These are phyloP conservation scores for Monochamus alternatus DNA, from an alignment of 2,888 invertebrate species.

Conservation along the genomic window DNA sequence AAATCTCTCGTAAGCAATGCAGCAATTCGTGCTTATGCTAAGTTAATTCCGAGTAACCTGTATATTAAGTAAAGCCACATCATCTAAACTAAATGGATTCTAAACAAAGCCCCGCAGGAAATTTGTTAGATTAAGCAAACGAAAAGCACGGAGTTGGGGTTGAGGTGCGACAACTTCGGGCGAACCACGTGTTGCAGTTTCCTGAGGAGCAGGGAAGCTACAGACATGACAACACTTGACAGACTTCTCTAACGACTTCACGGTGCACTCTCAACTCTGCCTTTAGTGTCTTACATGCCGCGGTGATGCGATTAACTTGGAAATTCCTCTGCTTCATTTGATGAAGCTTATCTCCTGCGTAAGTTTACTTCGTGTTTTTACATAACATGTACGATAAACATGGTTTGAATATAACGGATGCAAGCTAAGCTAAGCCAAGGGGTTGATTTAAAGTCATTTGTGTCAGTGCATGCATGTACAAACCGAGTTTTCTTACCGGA, in stretches of 20 bases:
- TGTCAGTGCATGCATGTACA: too few species aligned
- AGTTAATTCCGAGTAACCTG: constrained; percentile 25
- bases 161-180: constrained; percentile 45
- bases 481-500: too few species aligned
- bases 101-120: constrained; percentile 33
- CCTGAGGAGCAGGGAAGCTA: constrained; percentile 25
- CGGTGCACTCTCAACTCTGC: constrained; percentile 38
- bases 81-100: constrained; percentile 29
- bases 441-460: too few species aligned
- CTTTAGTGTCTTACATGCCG: constrained; percentile 38
- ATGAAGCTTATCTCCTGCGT: background rate
- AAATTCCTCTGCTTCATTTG: constrained; percentile 33
- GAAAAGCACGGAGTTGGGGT: constrained; percentile 28
- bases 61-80: constrained; percentile 28
- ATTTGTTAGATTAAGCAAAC: constrained; percentile 38
- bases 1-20: constrained; percentile 8
- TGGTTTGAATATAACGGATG: background rate
- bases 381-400: background rate
- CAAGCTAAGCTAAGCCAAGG: too few species aligned
- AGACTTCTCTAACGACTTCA: constrained; percentile 39
- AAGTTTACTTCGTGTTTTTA: constrained; percentile 7
- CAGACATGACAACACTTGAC: constrained; percentile 39
- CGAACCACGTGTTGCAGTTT: constrained; percentile 46
- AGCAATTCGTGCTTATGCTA: background rate
- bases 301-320: constrained; percentile 30